A percentile compares a stretch with the other conserved stretches of the same genome.
phyloP scores from a whole-genome alignment of 2,113 vertebrate genomes.

The Varanus salvator region DNA sequence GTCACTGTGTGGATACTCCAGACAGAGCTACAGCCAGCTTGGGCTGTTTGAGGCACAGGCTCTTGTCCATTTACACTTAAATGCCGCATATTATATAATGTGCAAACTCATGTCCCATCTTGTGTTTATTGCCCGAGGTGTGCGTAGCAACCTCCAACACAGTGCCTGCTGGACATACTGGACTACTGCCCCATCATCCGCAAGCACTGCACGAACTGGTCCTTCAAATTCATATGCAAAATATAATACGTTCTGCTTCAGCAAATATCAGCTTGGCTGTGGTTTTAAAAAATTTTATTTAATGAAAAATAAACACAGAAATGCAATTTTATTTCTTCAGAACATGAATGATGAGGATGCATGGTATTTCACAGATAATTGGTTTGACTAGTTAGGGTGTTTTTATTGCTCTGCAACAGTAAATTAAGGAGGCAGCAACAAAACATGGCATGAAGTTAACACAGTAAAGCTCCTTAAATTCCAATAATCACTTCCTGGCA shows the following conservation, averaged over 20 bases:
- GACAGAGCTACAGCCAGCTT: too few species aligned
- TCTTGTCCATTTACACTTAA: not conserved
- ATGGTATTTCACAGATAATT: constrained; percentile 65
- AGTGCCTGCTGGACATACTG: too few species aligned
- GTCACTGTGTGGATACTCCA: not conserved
- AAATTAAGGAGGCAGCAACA: constrained; percentile 35
- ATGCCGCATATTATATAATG: too few species aligned
- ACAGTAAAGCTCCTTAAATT: constrained; percentile 63
- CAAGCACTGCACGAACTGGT: not conserved
- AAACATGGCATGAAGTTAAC: constrained; percentile 46
- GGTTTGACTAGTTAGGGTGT: constrained; percentile 50
- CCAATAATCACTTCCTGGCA: constrained; percentile 45
- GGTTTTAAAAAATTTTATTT: constrained; percentile 50
- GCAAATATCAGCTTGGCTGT: not conserved
- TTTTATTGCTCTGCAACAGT: constrained; percentile 68
- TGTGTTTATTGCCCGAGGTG: too few species aligned
- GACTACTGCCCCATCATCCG: too few species aligned
- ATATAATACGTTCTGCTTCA: not conserved
- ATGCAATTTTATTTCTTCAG: constrained; percentile 37
- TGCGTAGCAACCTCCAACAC: too few species aligned
- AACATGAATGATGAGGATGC: constrained; percentile 53
- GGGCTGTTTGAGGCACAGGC: too few species aligned
- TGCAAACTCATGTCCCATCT: too few species aligned
- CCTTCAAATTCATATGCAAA: not conserved
- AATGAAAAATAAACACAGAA: constrained; percentile 50